phyloP scores from a whole-genome alignment of 1,140 invertebrate species.

The Formica exsecta region DNA sequence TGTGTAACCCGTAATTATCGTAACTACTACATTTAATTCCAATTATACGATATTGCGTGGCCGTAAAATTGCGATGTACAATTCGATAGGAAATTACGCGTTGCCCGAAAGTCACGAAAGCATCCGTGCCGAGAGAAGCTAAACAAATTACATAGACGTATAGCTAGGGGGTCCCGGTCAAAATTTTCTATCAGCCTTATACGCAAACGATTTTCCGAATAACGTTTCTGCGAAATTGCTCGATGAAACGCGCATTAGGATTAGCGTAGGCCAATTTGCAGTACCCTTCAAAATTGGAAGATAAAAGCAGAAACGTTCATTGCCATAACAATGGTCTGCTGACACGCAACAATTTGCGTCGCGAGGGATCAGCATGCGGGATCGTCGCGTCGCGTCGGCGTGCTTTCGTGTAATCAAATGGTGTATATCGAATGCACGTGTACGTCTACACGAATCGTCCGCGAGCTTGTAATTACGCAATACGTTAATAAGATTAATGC shows the following conservation, averaged over 20 bases:
- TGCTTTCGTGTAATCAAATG: constrained; percentile 61
- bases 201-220: constrained; percentile 67
- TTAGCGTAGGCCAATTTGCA: constrained; percentile 71
- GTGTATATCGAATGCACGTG: constrained; percentile 66
- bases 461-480: constrained; percentile 43
- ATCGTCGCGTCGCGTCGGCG: constrained; percentile 72
- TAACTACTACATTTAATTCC: constrained; percentile 52
- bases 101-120: constrained; percentile 49
- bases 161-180: neutral
- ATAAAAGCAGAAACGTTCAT: constrained; percentile 71
- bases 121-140: constrained; percentile 11
- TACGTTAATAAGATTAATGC: constrained; percentile 41
- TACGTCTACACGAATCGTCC: constrained; percentile 31
- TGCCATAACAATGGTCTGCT: constrained; percentile 70
- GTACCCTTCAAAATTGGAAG: constrained; percentile 68
- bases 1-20: constrained; percentile 19
- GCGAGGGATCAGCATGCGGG: constrained; percentile 69
- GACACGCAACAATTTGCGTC: constrained; percentile 71
- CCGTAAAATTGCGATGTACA: constrained; percentile 19
- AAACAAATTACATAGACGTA: constrained; percentile 28
- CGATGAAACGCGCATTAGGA: constrained; percentile 67
- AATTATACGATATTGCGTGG: constrained; percentile 54
- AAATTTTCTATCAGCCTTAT: constrained; percentile 61
- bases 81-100: constrained; percentile 13
- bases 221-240: constrained; percentile 71